Evolutionary conservation across 1,140 invertebrate genomes (phyloP).

Genomic region (Paracyclopina nana): DNA sequence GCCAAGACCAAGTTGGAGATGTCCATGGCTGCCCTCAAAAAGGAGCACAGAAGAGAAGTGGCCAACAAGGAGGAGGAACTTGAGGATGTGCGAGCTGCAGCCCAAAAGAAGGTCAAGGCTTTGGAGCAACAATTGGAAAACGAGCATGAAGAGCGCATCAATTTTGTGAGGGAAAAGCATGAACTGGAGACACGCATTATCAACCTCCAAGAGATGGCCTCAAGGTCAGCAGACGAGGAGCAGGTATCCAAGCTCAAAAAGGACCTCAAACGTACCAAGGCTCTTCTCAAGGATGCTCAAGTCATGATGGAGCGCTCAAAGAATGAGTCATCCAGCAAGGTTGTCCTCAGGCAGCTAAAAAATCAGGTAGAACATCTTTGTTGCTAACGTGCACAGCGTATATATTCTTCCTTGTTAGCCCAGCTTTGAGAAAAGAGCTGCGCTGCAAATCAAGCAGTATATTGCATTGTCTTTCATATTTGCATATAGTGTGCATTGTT

Average conservation of each 20-base stretch:
- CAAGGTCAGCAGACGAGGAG: constrained; percentile 20
- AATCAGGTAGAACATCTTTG: constrained; percentile 52
- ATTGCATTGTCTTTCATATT: neutral
- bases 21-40: constrained; percentile 70
- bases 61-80: constrained; percentile 75
- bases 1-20: constrained; percentile 76
- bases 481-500: neutral
- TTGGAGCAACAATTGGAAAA: constrained; percentile 72
- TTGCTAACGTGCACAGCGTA: no score
- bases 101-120: constrained; percentile 51
- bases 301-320: constrained; percentile 56
- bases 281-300: constrained; percentile 59
- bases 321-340: constrained; percentile 57
- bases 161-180: constrained; percentile 63
- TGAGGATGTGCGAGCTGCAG: constrained; percentile 64
- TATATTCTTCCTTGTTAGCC: no score
- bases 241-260: constrained; percentile 35
- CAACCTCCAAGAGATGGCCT: constrained; percentile 39
- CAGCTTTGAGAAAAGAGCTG: no score
- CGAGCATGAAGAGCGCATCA: constrained; percentile 75
- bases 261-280: constrained; percentile 61
- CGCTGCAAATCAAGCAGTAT: no score
- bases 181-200: constrained; percentile 66
- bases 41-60: constrained; percentile 64
- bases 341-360: constrained; percentile 58